Conservation (phyloP, 2,113 vertebrate species). For the Semnornis frantzii region DNA sequence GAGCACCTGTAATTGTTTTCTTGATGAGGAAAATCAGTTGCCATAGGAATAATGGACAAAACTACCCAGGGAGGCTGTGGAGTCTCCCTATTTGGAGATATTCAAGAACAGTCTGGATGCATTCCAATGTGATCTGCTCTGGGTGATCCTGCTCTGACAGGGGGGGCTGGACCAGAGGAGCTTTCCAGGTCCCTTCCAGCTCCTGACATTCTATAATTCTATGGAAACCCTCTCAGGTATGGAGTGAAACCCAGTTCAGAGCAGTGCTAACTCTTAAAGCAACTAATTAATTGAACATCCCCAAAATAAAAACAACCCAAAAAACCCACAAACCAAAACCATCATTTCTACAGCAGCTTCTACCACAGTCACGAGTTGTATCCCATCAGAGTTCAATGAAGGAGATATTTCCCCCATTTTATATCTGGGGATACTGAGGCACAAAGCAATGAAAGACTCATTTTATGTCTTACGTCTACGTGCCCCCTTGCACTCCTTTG, state of each 20-base stretch:
- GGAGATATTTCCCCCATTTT: neutral
- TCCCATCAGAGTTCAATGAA: neutral
- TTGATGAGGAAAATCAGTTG: neutral
- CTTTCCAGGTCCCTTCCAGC: no score
- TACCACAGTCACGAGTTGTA: neutral
- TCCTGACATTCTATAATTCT: no score
- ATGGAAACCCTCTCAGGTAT: fast-evolving
- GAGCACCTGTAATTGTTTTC: neutral
- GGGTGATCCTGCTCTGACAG: no score
- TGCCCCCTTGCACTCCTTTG: neutral
- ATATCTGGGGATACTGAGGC: neutral
- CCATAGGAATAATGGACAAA: neutral
- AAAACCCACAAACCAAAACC: no score
- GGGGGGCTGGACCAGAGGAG: no score
- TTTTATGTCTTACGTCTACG: neutral
- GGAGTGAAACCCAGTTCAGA: neutral
- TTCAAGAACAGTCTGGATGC: no score
- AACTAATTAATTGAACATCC: neutral
- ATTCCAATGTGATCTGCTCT: no score
- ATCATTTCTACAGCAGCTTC: neutral
- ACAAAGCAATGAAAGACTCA: neutral
- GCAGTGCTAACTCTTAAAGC: neutral
- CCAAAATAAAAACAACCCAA: neutral
- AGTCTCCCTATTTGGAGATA: no score
- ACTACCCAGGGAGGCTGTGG: neutral